Conservation (phyloP, 2,888 invertebrate species). For the Ornithoptera alexandrae region DNA sequence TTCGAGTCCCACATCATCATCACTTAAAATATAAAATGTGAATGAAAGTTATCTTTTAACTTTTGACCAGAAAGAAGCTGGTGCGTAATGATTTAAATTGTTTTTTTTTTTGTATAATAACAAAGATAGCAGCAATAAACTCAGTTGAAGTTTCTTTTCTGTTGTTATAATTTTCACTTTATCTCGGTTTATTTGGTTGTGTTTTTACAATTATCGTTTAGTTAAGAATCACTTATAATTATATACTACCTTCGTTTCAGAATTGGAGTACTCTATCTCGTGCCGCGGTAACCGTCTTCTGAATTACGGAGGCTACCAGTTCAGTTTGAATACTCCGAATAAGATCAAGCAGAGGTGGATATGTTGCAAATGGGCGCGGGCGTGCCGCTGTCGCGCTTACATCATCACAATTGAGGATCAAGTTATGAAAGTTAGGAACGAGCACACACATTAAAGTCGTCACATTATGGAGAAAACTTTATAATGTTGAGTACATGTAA, state of each 20-base stretch:
- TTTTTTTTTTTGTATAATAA: too few species aligned
- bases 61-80: too few species aligned
- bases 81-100: too few species aligned
- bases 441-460: conserved; percentile 15
- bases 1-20: too few species aligned
- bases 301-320: conserved; percentile 38
- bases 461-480: background rate
- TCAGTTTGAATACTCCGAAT: conserved; percentile 33
- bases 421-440: conserved; percentile 39
- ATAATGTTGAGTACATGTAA: background rate
- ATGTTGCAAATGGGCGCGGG: conserved; percentile 35
- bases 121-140: too few species aligned
- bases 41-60: too few species aligned
- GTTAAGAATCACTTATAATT: background rate
- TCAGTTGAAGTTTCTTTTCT: too few species aligned
- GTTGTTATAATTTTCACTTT: too few species aligned
- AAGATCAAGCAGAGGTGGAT: conserved; percentile 38
- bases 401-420: conserved; percentile 37
- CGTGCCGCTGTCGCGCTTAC: conserved; percentile 38
- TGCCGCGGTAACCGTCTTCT: conserved; percentile 40
- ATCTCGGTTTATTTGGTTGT: background rate
- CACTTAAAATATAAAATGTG: too few species aligned
- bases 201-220: background rate
- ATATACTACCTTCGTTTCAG: conserved; percentile 1
- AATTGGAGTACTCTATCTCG: conserved; percentile 11